These are phyloP conservation scores for Thalassarche chlororhynchos DNA, from an alignment of 2,113 vertebrate species.

Conservation along the genomic window DNA sequence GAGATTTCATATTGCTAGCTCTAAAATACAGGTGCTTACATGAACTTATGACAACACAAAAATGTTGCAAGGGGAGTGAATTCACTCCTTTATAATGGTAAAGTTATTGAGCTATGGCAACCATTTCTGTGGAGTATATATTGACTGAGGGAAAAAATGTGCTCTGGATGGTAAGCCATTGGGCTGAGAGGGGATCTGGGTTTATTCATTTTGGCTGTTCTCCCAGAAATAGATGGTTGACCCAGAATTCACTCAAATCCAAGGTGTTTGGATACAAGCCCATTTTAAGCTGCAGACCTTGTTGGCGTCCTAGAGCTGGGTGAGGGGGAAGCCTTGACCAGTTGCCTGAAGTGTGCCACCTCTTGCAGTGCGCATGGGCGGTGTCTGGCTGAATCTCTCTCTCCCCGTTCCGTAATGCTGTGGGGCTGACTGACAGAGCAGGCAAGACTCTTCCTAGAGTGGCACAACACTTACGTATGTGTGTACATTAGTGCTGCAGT, in stretches of 20 bases:
- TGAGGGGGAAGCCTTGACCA: neutral
- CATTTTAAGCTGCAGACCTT: neutral
- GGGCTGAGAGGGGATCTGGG: neutral
- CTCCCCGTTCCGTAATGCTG: neutral
- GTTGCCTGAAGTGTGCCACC: neutral
- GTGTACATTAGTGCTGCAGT: neutral
- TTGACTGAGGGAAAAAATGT: neutral
- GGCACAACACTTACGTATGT: neutral
- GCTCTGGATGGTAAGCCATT: neutral
- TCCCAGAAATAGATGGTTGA: neutral
- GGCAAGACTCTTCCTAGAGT: neutral
- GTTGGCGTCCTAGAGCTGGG: neutral
- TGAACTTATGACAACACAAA: neutral
- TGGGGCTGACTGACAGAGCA: neutral
- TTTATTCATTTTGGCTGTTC: neutral
- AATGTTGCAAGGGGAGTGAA: neutral
- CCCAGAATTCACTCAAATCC: neutral
- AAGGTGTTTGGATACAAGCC: neutral
- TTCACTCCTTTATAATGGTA: neutral
- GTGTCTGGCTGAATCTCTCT: neutral
- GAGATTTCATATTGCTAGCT: neutral
- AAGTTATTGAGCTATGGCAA: neutral
- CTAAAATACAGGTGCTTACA: neutral
- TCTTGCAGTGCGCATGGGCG: accelerated
- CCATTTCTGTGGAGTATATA: neutral